Evolutionary conservation across 2,113 vertebrate species (phyloP).

Genomic region (Lathamus discolor): DNA sequence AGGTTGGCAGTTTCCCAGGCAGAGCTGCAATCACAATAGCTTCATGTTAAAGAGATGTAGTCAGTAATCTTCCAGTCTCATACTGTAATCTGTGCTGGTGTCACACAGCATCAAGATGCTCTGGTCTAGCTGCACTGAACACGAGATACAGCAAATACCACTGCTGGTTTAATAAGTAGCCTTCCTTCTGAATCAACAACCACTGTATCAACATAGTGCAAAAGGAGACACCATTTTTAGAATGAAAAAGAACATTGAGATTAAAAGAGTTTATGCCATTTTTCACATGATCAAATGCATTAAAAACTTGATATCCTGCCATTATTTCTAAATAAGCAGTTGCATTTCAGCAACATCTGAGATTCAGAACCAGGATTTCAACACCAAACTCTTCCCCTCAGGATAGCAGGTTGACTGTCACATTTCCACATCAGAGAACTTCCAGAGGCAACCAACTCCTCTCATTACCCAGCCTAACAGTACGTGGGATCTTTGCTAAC

Average conservation of each 20-base stretch:
- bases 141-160: neutral
- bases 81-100: neutral
- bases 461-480: neutral
- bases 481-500: neutral
- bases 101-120: neutral
- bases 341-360: neutral
- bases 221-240: neutral
- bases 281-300: neutral
- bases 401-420: neutral
- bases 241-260: neutral
- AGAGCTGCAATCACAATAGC: neutral
- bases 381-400: neutral
- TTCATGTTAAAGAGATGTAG: neutral
- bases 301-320: neutral
- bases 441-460: neutral
- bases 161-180: neutral
- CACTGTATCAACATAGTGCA: neutral
- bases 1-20: neutral
- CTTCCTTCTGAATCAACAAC: neutral
- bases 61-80: neutral
- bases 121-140: neutral
- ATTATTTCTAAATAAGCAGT: neutral
- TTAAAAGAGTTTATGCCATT: neutral
- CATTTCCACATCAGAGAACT: neutral
- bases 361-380: neutral